Evolutionary conservation across 2,113 vertebrate species (phyloP).

Genomic region (Caracal caracal): DNA sequence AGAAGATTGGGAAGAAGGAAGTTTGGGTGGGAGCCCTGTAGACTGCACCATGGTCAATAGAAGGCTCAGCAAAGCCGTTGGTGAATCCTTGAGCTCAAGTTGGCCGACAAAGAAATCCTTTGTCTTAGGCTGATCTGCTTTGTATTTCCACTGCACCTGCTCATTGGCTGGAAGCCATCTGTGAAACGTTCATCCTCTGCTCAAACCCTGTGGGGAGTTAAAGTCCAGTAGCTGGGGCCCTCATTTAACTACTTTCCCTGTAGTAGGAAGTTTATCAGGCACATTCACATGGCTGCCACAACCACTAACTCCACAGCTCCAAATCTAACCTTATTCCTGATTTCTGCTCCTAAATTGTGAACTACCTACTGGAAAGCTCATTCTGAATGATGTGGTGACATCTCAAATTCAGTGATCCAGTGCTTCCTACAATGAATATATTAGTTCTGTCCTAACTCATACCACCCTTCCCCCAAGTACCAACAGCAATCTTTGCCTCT

Average conservation of each 20-base stretch:
- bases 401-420: background rate
- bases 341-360: background rate
- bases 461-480: background rate
- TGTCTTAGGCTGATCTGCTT: background rate
- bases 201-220: background rate
- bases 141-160: background rate
- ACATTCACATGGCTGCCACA: background rate
- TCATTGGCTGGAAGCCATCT: background rate
- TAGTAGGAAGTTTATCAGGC: background rate
- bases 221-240: background rate
- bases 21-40: background rate
- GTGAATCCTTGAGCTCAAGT: background rate
- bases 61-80: background rate
- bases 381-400: background rate
- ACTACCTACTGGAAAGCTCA: background rate
- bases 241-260: background rate
- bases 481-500: background rate
- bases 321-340: background rate
- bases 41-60: background rate
- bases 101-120: background rate
- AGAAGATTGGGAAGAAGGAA: background rate
- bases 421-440: background rate
- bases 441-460: background rate
- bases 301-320: background rate
- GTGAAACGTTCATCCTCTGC: background rate